Evolutionary conservation across 2,113 vertebrate genomes (phyloP), one percentile per base, ranked within the genome.

Genomic region (Protobothrops mucrosquamatus): DNA sequence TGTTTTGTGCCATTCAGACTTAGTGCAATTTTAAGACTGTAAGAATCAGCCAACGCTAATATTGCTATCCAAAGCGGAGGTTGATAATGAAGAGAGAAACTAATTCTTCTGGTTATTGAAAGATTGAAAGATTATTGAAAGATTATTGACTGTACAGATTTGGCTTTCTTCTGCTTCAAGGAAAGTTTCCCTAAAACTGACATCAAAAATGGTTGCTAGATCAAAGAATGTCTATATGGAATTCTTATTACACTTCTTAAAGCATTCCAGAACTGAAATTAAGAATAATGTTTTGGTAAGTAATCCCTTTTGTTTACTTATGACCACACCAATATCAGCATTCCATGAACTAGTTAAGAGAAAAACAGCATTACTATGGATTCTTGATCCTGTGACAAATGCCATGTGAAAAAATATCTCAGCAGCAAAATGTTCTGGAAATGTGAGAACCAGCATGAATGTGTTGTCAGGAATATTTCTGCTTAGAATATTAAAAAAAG

Each of bases 361-460:
- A 85, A 81, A 51, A 89, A 39, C 10, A 61, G 29, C 3, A 9
- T 39, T 85, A 48, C 29, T 85, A 39, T 51, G 52, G 39, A 57
- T 89, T 89, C 51, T 56, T 89, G 24, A 89, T 69, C 57, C 34
- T 55, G 87, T 74, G n/a, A 61, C 87, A 88, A 88, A 74, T 54
- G 64, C 23, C 20, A 52, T 88, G 59, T 92, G 57, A 88, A 88
- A 81, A 43, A 74, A 92, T 51, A 24, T 69, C 91, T 54, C 69
- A 20, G 20, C 54, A 74, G 48, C 20, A 92, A 34, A 64, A 88
- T 64, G 23, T 69, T 88, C 86, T 6, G 10, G 23, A 92, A 26
- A 64, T 92, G 87, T 74, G 59, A 92, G 91, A 92, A 92, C n/a
- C 86, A 92, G n/a, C 3, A 15, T 59, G 81, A 59, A 87, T 22